Evolutionary conservation across 2,888 invertebrate species (phyloP).

Genomic region (Macaria liturata): DNA sequence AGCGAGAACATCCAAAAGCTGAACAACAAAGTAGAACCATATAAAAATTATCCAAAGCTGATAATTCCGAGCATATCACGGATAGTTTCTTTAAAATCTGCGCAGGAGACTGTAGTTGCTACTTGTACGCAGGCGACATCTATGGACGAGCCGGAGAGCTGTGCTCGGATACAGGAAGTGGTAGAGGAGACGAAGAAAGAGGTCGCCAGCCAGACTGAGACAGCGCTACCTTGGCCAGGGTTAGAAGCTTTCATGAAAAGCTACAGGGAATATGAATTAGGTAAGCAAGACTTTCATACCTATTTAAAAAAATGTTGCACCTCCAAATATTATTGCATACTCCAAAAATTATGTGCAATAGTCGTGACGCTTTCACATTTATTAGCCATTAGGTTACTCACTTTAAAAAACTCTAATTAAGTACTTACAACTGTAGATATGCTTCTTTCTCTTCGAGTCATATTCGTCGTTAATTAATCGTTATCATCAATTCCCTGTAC

Average conservation of each 20-base stretch:
- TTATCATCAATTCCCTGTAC: too few relatives aligned
- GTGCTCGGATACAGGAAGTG: slow-evolving; percentile 54
- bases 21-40: slow-evolving; percentile 35
- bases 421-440: too few relatives aligned
- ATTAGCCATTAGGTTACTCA: too few relatives aligned
- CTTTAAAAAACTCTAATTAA: too few relatives aligned
- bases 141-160: slow-evolving; percentile 71
- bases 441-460: too few relatives aligned
- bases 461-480: too few relatives aligned
- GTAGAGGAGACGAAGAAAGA: slow-evolving; percentile 37
- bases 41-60: slow-evolving; percentile 54
- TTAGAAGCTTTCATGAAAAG: slow-evolving; percentile 73
- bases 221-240: slow-evolving; percentile 71
- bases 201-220: slow-evolving; percentile 54
- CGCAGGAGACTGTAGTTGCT: slow-evolving; percentile 45
- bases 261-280: slow-evolving; percentile 79
- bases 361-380: too few relatives aligned
- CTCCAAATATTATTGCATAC: too few relatives aligned
- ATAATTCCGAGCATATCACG: slow-evolving; percentile 72
- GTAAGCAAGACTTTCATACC: slow-evolving; percentile 49
- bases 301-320: too few relatives aligned
- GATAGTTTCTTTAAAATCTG: slow-evolving; percentile 65
- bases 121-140: slow-evolving; percentile 62
- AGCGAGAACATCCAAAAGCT: slow-evolving; percentile 67
- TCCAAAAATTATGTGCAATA: too few relatives aligned